Evolutionary conservation across 1,140 invertebrate genomes (phyloP).

Genomic region (Cataglyphis hispanica): DNA sequence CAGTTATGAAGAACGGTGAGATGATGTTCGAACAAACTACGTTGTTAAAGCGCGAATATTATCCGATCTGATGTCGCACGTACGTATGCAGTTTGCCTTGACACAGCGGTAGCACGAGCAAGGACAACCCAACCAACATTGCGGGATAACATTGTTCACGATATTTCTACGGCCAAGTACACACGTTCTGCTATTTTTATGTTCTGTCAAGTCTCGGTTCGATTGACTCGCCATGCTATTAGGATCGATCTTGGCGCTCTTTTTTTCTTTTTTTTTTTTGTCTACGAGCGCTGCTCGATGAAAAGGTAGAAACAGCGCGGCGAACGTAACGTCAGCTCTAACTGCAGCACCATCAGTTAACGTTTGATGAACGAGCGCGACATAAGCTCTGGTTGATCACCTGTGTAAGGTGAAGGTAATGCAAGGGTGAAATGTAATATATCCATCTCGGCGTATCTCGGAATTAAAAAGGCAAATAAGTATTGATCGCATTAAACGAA

Average conservation of each 20-base stretch:
- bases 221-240: conserved; percentile 60
- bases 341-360: background rate
- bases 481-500: background rate
- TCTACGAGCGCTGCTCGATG: conserved; percentile 52
- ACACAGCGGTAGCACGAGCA: conserved; percentile 75
- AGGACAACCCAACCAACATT: conserved; percentile 67
- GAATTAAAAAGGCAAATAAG: background rate
- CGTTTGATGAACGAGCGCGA: background rate
- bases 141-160: conserved; percentile 75
- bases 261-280: conserved; percentile 56
- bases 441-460: background rate
- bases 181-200: conserved; percentile 71
- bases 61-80: conserved; percentile 71
- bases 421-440: background rate
- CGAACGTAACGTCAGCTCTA: background rate
- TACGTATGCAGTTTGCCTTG: conserved; percentile 75
- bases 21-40: conserved; percentile 44
- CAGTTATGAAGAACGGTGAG: conserved; percentile 11
- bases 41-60: conserved; percentile 43
- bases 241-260: conserved; percentile 64
- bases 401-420: background rate
- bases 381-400: background rate
- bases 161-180: conserved; percentile 76
- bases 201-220: conserved; percentile 64
- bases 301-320: conserved; percentile 39